Evolutionary conservation across 2,888 invertebrate species (phyloP).

Genomic region (Polia nebulosa): DNA sequence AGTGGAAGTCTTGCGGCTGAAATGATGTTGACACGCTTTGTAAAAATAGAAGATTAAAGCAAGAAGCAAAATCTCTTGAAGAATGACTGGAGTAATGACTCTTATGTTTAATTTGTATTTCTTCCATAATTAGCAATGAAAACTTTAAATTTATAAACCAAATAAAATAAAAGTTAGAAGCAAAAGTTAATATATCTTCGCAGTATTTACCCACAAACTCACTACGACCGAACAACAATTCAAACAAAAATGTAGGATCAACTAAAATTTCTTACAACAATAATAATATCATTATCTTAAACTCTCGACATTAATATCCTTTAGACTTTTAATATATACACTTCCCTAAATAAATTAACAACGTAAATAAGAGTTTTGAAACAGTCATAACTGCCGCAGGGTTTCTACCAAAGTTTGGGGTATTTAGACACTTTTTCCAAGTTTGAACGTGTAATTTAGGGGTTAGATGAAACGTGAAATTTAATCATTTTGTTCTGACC

Average conservation of each 20-base stretch:
- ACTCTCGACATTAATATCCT: constrained; percentile 76
- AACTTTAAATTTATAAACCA: background rate
- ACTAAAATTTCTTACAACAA: constrained; percentile 40
- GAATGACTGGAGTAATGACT: too few relatives aligned
- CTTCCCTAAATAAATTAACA: constrained; percentile 80
- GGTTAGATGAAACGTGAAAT: constrained; percentile 69
- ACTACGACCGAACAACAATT: constrained; percentile 15
- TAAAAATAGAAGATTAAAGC: background rate
- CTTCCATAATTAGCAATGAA: background rate
- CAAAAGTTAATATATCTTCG: background rate
- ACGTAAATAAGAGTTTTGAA: constrained; percentile 77
- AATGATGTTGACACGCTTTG: background rate
- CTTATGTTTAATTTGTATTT: too few relatives aligned
- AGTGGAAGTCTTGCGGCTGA: too few relatives aligned
- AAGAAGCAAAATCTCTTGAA: background rate
- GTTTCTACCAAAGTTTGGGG: constrained; percentile 67
- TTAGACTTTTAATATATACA: constrained; percentile 75
- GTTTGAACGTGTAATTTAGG: constrained; percentile 72
- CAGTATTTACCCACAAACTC: background rate
- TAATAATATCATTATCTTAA: constrained; percentile 71
- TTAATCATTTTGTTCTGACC: constrained; percentile 64
- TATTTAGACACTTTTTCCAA: constrained; percentile 73
- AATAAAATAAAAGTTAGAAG: background rate
- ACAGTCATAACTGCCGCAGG: constrained; percentile 75
- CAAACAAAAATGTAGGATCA: constrained; percentile 29